A percentile compares a stretch with the other conserved stretches of the same genome.
Conservation (phyloP, 2,797 vertebrate genomes). For the Psittacula derbiana region DNA sequence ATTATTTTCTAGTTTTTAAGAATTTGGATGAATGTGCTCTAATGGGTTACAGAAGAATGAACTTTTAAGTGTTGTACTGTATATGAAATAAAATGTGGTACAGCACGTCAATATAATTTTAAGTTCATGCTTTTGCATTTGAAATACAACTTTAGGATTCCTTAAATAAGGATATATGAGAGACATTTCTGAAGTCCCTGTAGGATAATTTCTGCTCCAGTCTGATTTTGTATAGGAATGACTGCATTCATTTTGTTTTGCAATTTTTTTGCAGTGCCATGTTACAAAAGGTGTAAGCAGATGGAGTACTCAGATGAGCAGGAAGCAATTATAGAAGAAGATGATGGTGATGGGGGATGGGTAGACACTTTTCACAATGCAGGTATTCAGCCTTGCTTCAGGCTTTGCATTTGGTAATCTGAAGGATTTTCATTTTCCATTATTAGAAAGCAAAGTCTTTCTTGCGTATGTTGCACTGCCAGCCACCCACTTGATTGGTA, state of each 20-base stretch:
- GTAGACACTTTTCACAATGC: constrained; percentile 97
- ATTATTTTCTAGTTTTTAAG: neutral
- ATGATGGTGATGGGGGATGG: constrained; percentile 98
- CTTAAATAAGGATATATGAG: neutral
- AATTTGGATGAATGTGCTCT: neutral
- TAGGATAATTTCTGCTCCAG: neutral
- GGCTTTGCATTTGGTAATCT: neutral
- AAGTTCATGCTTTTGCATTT: neutral
- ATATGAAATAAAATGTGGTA: neutral
- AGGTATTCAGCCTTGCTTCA: constrained; percentile 74
- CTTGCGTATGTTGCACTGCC: neutral
- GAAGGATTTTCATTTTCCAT: neutral
- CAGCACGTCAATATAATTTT: neutral
- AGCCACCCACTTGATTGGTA: neutral
- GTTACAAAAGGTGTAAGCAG: constrained; percentile 98
- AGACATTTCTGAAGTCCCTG: neutral
- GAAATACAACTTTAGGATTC: neutral
- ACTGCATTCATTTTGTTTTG: neutral
- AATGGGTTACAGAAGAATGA: neutral
- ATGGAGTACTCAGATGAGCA: constrained; percentile 99
- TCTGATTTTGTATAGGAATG: neutral
- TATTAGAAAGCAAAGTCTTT: neutral
- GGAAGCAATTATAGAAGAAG: constrained; percentile 99
- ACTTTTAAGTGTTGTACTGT: neutral
- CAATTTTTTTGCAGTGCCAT: constrained; percentile 83